Evolutionary conservation across 2,797 vertebrate genomes (phyloP), one percentile per base, ranked within the genome.

Genomic region (Schizothorax lantsangensis): DNA sequence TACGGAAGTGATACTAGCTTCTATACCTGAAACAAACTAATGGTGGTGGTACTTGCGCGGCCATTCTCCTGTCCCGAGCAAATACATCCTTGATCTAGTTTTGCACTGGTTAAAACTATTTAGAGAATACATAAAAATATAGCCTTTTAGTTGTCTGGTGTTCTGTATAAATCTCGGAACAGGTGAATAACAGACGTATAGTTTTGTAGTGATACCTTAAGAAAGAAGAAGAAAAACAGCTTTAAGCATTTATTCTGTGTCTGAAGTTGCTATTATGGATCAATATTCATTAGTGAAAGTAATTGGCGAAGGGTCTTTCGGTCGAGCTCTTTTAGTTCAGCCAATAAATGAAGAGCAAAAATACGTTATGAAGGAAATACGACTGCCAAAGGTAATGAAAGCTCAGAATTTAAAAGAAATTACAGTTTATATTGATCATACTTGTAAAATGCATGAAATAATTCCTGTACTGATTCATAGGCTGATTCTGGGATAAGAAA

Each of bases 301-400:
- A 36, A 93, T 99, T 3, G 97, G 97, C 4, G 95, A 97, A 79
- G 97, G 98, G 0, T 97, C 97, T 6, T 99, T 98, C 9, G 97
- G 97, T 26, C 93, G 96, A 84, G 97, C 95, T 54, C 91, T 98
- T 78, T 88, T 98, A 66, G 97, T 97, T 40, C 92, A 87, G 26
- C 92, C 93, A 40, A 91, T 92, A 89, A 91, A 10, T 90, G 94
- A 86, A 26, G 83, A 90, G 33, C 94, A 12, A 19, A 75, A 95
- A 23, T 97, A 95, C 84, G 97, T 96, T 62, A 88, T 98, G 92
- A 99, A 99, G 91, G 96, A 98, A 93, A 96, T 98, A 87, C 96
- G 95, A 84, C 96, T 99, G 87, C 97, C 96, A 40, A 95, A 96
- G 97, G 97, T 98, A 92, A 87, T 88, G 15, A 40, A 1, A 38